Conservation (phyloP, 2,113 vertebrate species). For the Epinephelus moara region DNA sequence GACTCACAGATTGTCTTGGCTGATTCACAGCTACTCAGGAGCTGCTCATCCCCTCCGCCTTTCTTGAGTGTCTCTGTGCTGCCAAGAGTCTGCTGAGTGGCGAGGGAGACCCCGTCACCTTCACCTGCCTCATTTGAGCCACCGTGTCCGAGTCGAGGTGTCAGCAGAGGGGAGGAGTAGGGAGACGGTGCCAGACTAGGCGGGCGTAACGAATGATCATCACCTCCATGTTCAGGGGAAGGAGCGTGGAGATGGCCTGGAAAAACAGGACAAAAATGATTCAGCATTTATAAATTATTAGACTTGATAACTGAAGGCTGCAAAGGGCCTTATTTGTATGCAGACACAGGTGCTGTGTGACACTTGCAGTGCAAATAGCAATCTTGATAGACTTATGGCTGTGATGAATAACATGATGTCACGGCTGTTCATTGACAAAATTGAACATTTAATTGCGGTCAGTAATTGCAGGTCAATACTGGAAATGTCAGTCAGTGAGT, state of each 20-base stretch:
- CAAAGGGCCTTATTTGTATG: constrained; percentile 15
- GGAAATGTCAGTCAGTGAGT: neutral
- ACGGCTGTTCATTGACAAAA: neutral
- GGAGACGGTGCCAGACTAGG: constrained; percentile 87
- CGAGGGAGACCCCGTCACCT: constrained; percentile 52
- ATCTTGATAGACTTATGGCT: constrained; percentile 6
- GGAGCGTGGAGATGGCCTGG: constrained; percentile 67
- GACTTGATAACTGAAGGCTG: constrained; percentile 6
- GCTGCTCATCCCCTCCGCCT: constrained; percentile 81
- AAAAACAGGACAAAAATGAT: constrained; percentile 20
- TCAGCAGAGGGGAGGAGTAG: constrained; percentile 81
- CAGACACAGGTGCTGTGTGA: neutral
- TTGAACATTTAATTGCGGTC: neutral
- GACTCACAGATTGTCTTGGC: constrained; percentile 90
- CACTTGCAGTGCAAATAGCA: constrained; percentile 19
- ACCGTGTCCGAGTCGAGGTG: constrained; percentile 55
- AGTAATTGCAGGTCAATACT: neutral
- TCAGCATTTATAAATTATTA: neutral
- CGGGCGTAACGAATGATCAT: constrained; percentile 81
- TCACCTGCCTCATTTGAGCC: constrained; percentile 67
- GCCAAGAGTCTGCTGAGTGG: constrained; percentile 74
- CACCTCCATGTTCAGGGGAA: constrained; percentile 73
- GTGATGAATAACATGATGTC: neutral
- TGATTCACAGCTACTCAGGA: constrained; percentile 95
- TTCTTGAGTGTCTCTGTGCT: constrained; percentile 85